Conservation (phyloP, 2,113 vertebrate species). For the Chlorodrepanis virens region DNA sequence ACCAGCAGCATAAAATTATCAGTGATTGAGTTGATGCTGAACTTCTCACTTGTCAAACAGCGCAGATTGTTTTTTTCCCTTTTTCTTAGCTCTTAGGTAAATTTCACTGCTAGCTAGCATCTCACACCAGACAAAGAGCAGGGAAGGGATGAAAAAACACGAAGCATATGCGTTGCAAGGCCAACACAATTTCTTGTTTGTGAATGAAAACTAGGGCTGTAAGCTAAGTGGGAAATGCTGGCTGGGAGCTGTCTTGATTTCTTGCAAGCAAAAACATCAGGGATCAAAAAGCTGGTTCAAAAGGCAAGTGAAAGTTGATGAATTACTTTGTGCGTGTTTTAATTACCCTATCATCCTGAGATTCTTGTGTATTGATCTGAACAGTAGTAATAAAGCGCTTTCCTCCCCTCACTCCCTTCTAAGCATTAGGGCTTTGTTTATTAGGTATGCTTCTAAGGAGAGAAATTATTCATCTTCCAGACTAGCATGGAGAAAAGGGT, state of each 20-base stretch:
- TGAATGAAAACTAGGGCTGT: conserved; percentile 67
- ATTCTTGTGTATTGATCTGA: conserved; percentile 77
- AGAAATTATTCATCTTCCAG: conserved; percentile 73
- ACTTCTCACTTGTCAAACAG: conserved; percentile 70
- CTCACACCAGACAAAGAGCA: conserved; percentile 66
- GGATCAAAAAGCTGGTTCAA: conserved; percentile 64
- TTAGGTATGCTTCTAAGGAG: conserved; percentile 69
- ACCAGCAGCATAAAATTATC: conserved; percentile 71
- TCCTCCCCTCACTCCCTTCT: conserved; percentile 43
- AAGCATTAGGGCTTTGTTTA: conserved; percentile 67
- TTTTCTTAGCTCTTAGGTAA: conserved; percentile 69
- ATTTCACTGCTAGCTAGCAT: conserved; percentile 60
- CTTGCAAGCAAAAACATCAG: conserved; percentile 68
- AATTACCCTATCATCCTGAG: conserved; percentile 79
- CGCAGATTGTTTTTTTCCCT: conserved; percentile 21
- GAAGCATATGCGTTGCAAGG: conserved; percentile 60
- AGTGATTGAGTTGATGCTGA: conserved; percentile 62
- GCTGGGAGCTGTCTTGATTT: conserved; percentile 62
- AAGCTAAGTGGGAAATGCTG: conserved; percentile 67
- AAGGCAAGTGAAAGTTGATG: conserved; percentile 68
- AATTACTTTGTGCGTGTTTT: conserved; percentile 71
- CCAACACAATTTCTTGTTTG: conserved; percentile 68
- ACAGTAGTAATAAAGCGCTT: conserved; percentile 67
- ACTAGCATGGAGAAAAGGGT: conserved; percentile 36
- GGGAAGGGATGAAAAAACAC: conserved; percentile 65